Base-by-base conservation (phyloP, 1,140 invertebrate species). In the Zelostemma sp. region DNA sequence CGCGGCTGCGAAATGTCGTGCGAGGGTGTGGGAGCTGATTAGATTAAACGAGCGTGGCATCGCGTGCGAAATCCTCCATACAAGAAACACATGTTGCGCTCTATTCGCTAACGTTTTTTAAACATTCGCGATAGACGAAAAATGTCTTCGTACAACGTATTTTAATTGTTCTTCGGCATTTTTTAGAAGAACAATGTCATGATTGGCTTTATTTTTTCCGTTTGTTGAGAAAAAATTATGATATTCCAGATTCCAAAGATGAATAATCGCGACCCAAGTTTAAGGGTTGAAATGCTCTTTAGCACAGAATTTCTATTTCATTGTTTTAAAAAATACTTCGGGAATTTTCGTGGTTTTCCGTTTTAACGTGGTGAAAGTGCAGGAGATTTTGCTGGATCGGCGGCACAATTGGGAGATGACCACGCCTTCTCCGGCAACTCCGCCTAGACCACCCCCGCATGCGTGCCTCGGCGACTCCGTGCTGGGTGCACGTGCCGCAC, bases 21-120 rank as follows among this genome's bases (percentile, higher is more conserved):
- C 21, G 50, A 25, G 66, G 53, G 55, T 62, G 68, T 50, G 46
- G 60, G 48, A 35, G 16, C 60, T 79, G 68, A 82, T 84, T 82
- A 80, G 79, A 81, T 83, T 81, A 79, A 68, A 55, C 50, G 60
- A 75, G 51, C 56, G 71, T 69, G 72, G 68, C 69, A 50, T 64
- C 49, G 60, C 82, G 76, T 84, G 83, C 79, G 83, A 84, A 85
- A 64, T 77, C 54, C 77, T 62, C 71, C 74, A 81, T 77, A 79
- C 64, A 80, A 69, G 63, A 54, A 79, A 76, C 81, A 83, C 72
- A 71, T 82, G 81, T 60, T 75, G 38, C 50, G 8, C 38, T 16
- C n/a, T 17, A 17, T 35, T 12, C 14, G 51, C 21, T 33, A 12
- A 25, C 35, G 38, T 17, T n/a, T 28, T 21, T 18, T 35, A 11